These are phyloP conservation scores for Maconellicoccus hirsutus DNA, from an alignment of 1,140 invertebrate species.

Conservation along the genomic window DNA sequence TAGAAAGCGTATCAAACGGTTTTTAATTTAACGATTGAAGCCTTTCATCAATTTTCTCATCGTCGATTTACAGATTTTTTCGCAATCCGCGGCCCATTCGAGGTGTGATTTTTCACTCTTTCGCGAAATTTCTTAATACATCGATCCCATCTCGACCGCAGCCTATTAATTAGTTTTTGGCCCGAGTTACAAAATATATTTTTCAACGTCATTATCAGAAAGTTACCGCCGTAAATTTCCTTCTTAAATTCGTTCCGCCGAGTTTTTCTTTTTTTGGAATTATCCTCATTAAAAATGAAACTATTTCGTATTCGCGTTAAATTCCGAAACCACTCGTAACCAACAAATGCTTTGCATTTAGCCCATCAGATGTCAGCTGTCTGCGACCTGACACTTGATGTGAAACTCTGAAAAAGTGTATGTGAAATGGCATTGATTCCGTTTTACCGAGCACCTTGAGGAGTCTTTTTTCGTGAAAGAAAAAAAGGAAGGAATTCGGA, in stretches of 20 bases:
- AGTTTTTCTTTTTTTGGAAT: background rate
- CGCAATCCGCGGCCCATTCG: too few relatives aligned
- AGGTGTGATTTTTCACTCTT: background rate
- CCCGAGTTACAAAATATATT: background rate
- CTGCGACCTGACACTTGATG: background rate
- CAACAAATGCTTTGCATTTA: background rate
- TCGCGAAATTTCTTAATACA: background rate
- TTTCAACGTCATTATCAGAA: constrained; percentile 9
- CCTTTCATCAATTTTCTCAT: background rate
- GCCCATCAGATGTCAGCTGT: background rate
- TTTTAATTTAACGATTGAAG: constrained; percentile 1
- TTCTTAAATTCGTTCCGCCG: background rate
- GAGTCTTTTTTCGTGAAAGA: too few relatives aligned
- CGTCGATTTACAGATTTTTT: too few relatives aligned
- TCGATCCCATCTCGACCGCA: background rate
- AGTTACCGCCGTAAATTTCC: background rate
- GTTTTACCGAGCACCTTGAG: too few relatives aligned
- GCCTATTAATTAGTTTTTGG: background rate
- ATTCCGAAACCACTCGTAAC: too few relatives aligned
- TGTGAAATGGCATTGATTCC: background rate
- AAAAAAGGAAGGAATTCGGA: too few relatives aligned
- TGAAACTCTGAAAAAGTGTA: background rate
- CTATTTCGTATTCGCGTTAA: background rate
- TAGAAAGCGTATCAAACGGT: background rate
- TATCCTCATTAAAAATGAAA: background rate